Evolutionary conservation across 2,797 vertebrate species (phyloP).

Genomic region (Falco rusticolus): DNA sequence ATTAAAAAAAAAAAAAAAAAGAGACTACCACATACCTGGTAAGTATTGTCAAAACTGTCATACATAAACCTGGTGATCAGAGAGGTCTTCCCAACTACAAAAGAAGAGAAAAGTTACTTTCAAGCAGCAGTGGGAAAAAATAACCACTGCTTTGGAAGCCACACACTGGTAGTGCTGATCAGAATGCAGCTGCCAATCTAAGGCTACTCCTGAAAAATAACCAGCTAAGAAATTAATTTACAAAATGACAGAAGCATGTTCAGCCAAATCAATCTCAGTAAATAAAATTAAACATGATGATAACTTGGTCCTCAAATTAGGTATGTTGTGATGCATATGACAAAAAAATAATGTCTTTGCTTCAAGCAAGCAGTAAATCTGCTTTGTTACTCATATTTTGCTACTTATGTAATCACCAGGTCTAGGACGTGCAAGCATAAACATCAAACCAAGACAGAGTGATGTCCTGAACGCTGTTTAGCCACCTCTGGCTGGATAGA

Average conservation of each 20-base stretch:
- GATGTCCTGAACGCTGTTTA: neutral
- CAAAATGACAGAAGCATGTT: neutral
- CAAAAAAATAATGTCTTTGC: neutral
- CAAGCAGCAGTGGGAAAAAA: neutral
- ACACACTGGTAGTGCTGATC: fast-evolving
- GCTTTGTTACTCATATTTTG: neutral
- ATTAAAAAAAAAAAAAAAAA: neutral
- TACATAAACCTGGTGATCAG: constrained; percentile 77
- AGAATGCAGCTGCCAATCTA: neutral
- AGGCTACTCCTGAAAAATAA: neutral
- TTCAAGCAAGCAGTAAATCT: neutral
- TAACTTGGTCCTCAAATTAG: neutral
- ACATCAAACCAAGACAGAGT: neutral
- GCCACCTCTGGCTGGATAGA: neutral
- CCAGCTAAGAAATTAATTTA: neutral
- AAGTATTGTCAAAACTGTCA: constrained; percentile 77
- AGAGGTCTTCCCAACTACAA: constrained; percentile 71
- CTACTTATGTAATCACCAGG: constrained; percentile 12
- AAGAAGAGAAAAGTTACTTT: constrained; percentile 26
- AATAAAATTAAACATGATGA: neutral
- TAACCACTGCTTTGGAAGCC: neutral
- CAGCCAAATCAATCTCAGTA: neutral
- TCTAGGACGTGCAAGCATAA: neutral
- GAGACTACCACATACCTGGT: constrained; percentile 57
- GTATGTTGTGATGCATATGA: fast-evolving